phyloP scores from a whole-genome alignment of 2,797 vertebrate species.

The Enteromius paludinosus region DNA sequence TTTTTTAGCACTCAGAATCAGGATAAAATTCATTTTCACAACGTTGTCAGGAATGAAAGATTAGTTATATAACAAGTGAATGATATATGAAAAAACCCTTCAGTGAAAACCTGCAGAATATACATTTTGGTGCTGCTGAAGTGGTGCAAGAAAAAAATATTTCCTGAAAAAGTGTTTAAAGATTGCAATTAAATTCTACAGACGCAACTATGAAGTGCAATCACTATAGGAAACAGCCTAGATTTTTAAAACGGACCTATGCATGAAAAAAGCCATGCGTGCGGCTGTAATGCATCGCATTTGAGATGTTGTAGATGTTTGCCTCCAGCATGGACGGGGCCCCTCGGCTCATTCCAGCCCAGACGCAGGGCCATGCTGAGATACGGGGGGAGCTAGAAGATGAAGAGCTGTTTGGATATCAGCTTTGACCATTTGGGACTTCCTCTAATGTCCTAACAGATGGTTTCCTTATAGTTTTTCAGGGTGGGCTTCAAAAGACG shows the following conservation, averaged over 20 bases:
- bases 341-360: constrained; percentile 52
- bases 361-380: constrained; percentile 55
- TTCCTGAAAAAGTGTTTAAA: background rate
- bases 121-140: background rate
- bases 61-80: background rate
- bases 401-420: constrained; percentile 64
- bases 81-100: background rate
- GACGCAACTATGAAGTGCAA: background rate
- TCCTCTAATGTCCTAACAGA: constrained; percentile 60
- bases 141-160: background rate
- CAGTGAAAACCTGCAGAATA: background rate
- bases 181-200: background rate
- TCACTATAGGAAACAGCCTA: background rate
- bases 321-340: constrained; percentile 17
- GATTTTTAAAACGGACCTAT: background rate
- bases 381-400: constrained; percentile 31
- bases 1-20: background rate
- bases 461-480: constrained; percentile 63
- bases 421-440: constrained; percentile 67
- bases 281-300: background rate
- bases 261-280: background rate
- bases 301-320: constrained; percentile 14
- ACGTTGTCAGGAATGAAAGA: background rate
- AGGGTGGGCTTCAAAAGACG: constrained; percentile 62
- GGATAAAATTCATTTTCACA: background rate